Percentiles rank a stretch among this genome's conserved stretches.
These are phyloP conservation scores for Temnothorax nylanderi DNA, from an alignment of 1,140 invertebrate species.

Conservation along the genomic window DNA sequence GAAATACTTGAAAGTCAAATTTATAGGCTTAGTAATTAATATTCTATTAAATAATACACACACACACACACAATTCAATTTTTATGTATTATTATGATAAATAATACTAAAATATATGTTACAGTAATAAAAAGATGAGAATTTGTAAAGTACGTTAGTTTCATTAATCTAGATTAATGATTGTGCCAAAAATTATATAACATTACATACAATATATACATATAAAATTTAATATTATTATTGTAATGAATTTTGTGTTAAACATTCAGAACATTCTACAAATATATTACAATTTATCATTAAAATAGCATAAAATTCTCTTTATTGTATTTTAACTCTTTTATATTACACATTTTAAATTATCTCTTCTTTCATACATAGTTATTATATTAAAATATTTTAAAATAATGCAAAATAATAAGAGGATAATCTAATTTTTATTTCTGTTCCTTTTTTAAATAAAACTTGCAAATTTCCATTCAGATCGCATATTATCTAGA, in stretches of 20 bases:
- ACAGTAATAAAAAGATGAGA: not conserved
- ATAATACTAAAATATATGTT: not conserved
- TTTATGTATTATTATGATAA: not conserved
- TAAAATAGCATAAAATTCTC: not conserved
- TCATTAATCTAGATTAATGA: not conserved
- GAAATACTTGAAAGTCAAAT: slow-evolving; percentile 28
- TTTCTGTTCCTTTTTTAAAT: not conserved
- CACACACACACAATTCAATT: not conserved
- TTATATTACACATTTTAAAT: too few relatives aligned
- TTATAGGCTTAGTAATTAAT: not conserved
- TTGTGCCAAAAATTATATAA: not conserved
- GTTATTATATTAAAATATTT: not conserved
- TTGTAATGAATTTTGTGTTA: not conserved
- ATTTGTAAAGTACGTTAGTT: not conserved
- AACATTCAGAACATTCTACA: not conserved
- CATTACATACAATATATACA: not conserved
- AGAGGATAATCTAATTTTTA: not conserved
- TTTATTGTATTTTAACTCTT: not conserved
- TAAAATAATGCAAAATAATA: not conserved
- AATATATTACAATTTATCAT: not conserved
- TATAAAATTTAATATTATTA: slow-evolving; percentile 11
- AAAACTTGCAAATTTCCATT: not conserved
- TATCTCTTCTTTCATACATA: not conserved
- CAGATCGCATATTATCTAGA: not conserved
- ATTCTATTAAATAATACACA: slow-evolving; percentile 5